phyloP scores from a whole-genome alignment of 1,140 invertebrate species.

The honey bee (Apis mellifera) region Amel_HAv3.1 CM009931.2:8343001-8343500 shows the following conservation, averaged over 20 bases:
- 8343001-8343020: slow-evolving; percentile 71
- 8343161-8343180: slow-evolving; percentile 75
- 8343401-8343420: slow-evolving; percentile 86
- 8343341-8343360: slow-evolving; percentile 83
- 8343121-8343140: slow-evolving; percentile 81
- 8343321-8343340: slow-evolving; percentile 77
- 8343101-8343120: slow-evolving; percentile 84
- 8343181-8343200: slow-evolving; percentile 75
- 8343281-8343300: slow-evolving; percentile 69
- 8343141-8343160: slow-evolving; percentile 81
- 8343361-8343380: slow-evolving; percentile 83
- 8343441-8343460: slow-evolving; percentile 89
- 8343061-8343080: slow-evolving; percentile 86
- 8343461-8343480: slow-evolving; percentile 86
- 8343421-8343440: slow-evolving; percentile 92
- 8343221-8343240: slow-evolving; percentile 69
- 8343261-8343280: slow-evolving; percentile 70
- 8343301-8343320: slow-evolving; percentile 60
- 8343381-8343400: slow-evolving; percentile 84
- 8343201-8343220: slow-evolving; percentile 75
- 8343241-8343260: slow-evolving; percentile 81
- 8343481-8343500: slow-evolving; percentile 80
- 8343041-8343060: slow-evolving; percentile 84
- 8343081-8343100: slow-evolving; percentile 84
- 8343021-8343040: slow-evolving; percentile 83